Evolutionary conservation across 2,797 vertebrate species (phyloP), one percentile per base, ranked within the genome.

Genomic region (Helarctos malayanus): DNA sequence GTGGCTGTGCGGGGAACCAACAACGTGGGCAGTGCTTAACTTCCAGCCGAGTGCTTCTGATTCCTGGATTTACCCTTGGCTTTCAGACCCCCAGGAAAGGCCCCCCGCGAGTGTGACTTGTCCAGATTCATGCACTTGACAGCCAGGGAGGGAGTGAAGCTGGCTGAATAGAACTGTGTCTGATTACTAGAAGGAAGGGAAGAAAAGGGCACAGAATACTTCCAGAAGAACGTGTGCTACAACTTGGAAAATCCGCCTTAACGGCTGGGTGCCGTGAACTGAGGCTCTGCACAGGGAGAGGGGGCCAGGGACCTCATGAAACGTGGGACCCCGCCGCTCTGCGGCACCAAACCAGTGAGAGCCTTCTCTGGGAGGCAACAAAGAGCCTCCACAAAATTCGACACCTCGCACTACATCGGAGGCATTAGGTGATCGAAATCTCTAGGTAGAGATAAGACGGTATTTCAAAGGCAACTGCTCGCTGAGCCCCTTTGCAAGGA

Each of bases 231-330:
- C 0, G 7, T 25, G 27, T 15, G 69, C 11, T n/a, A 38, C 1
- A 5, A 9, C 78, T 71, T 29, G 3, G 18, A 79, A 54, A 75
- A 47, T 5, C 18, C 1, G 7, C 47, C 52, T 56, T 38, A 35
- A 32, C 0, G 0, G 15, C 2, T 2, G 2, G 1, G 7, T 79
- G 79, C 25, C 27, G 8, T 41, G 4, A 61, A 29, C 57, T 2
- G 2, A 65, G 65, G 13, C 21, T 21, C 57, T 45, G 10, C 14
- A 0, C 0, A 38, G 32, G 14, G 54, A 3, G 1, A 19, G 32
- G 41, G 19, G 73, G 3, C 47, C 69, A 1, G 12, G 3, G 21
- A 15, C 38, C 21, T 23, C 47, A 54, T 47, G 79, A 81, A 49
- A 78, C 9, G 18, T 49, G n/a, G 15, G 35, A 52, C 45, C n/a